Conservation (phyloP, 64 coral and sea anemone species). For the Catalaphyllia jardinei region DNA sequence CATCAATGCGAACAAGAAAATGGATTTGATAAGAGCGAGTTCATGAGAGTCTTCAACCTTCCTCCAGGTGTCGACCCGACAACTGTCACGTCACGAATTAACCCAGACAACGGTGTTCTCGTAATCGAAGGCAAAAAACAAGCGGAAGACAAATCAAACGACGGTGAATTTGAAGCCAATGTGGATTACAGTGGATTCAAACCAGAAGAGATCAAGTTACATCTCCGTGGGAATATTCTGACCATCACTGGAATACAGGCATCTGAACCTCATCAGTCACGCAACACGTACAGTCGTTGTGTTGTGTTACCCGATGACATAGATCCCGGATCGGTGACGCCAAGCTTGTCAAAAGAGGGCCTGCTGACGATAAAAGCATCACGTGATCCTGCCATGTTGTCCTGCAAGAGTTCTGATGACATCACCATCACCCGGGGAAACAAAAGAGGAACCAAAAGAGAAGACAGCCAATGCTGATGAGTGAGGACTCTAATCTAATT, state of each 20-base stretch:
- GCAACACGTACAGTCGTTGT: constrained; percentile 68
- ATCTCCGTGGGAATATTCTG: constrained; percentile 73
- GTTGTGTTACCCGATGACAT: constrained; percentile 80
- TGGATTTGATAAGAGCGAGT: constrained; percentile 68
- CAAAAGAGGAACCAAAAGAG: background rate
- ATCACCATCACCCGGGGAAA: constrained; percentile 7
- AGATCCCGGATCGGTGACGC: constrained; percentile 66
- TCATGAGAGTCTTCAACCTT: constrained; percentile 57
- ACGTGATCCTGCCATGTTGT: background rate
- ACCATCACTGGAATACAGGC: constrained; percentile 60
- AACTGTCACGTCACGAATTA: constrained; percentile 46
- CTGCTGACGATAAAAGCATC: constrained; percentile 65
- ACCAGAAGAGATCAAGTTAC: constrained; percentile 77
- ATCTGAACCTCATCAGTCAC: constrained; percentile 51
- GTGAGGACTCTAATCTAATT: too few relatives aligned
- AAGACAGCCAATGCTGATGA: too few relatives aligned
- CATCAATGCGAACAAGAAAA: too few relatives aligned
- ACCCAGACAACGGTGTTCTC: constrained; percentile 41
- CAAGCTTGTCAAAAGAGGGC: constrained; percentile 67
- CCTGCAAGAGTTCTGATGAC: background rate
- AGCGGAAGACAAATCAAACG: constrained; percentile 22
- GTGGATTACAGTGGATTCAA: constrained; percentile 71
- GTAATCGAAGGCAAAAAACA: constrained; percentile 53
- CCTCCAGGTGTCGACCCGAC: constrained; percentile 72
- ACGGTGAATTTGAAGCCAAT: constrained; percentile 65